Conservation (phyloP, 2,888 invertebrate species). For the Amblyjoppa proteus region DNA sequence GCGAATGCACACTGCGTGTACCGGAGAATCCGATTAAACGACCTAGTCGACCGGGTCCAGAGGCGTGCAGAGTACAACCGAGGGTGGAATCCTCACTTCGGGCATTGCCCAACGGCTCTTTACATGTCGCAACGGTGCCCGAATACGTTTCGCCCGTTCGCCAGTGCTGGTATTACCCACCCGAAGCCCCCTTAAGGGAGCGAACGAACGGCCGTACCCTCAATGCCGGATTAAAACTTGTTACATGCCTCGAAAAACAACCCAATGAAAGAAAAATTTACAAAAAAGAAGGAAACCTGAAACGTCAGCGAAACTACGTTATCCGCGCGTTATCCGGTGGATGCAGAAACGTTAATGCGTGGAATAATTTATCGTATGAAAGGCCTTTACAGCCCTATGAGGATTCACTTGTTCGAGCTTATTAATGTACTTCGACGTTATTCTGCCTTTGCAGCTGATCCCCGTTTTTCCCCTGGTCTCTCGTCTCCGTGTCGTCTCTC, state of each 20-base stretch:
- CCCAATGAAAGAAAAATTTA: neutral
- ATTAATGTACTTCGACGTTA: conserved; percentile 49
- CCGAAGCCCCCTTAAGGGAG: neutral
- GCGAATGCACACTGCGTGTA: neutral
- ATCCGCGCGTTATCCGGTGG: neutral
- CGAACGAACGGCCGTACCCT: neutral
- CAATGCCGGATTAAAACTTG: neutral
- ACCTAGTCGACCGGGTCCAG: neutral
- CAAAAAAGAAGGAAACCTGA: neutral
- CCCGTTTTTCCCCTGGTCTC: conserved; percentile 12
- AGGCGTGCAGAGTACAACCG: neutral
- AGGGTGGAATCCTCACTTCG: neutral
- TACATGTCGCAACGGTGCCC: neutral
- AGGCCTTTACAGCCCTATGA: neutral
- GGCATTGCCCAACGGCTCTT: neutral
- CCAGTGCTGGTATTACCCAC: neutral
- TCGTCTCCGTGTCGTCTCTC: conserved; percentile 15
- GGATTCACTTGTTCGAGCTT: conserved; percentile 27
- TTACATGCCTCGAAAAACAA: neutral
- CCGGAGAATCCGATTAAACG: conserved; percentile 12
- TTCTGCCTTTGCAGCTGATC: conserved; percentile 20
- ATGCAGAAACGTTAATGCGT: neutral
- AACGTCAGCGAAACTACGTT: neutral
- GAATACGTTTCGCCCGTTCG: neutral
- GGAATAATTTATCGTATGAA: neutral